Base-by-base conservation (phyloP, 2,888 invertebrate genomes). In the Polyommatus iphigenia region DNA sequence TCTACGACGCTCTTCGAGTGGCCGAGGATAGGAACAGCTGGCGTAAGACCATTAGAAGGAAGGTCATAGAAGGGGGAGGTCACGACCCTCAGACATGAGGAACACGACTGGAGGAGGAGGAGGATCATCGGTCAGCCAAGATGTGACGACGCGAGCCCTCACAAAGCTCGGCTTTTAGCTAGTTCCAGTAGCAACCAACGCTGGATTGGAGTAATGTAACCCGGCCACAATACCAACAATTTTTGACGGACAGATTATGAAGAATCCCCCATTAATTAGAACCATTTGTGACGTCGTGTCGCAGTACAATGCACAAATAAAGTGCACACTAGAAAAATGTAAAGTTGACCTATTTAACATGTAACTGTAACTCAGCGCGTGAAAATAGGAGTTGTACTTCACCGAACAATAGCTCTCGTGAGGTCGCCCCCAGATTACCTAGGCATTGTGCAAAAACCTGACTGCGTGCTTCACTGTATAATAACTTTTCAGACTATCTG, bases 381-480 rank as follows among this genome's bases (percentile, higher is more conserved):
- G 78, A 75, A 36, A 59, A 59, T 54, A 76, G 76, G 76, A 75
- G 75, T 29, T 15, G 54, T 54, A 46, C 73, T 73, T 46, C 73
- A 76, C 76, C 85, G 81, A 84, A 87, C 86, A 87, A 87, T 85
- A 79, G 83, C 84, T 85, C 84, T 85, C 83, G 85, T 81, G 84
- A 81, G 82, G 82, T 80, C 81, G 80, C 83, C 83, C 84, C 82
- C 81, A 83, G 85, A 85, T 86, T 87, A 85, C 85, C 83, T 82
- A 77, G 50, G 79, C 82, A 85, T 85, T 87, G 85, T 85, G 81
- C 80, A 36, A 71, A 77, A 24, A 77, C 75, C 75, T 77, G 71
- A 54, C 77, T 71, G 77, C 72, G 72, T 77, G 57, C 77, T 72
- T 57, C 77, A 41, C 72, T 72, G 71, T 73, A 72, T 77, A 77